These are phyloP conservation scores for Porites evermanni DNA, from an alignment of 92 coral and sea anemone species.

Conservation along the genomic window DNA sequence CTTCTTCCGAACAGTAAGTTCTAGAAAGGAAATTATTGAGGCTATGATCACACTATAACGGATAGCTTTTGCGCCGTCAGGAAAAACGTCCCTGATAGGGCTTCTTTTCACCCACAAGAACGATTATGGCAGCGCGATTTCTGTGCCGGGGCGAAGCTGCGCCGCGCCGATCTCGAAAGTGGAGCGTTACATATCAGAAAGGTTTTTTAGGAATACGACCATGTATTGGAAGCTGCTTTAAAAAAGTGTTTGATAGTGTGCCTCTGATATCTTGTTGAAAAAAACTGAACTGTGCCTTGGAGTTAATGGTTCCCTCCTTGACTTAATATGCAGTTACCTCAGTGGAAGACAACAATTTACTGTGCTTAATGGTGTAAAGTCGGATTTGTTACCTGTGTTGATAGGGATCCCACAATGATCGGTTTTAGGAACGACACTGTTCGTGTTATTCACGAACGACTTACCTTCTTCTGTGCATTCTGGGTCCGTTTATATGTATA, in stretches of 20 bases:
- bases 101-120: too few species aligned
- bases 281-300: slow-evolving; percentile 10
- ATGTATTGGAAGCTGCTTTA: neutral
- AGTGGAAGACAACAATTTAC: slow-evolving; percentile 17
- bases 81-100: too few species aligned
- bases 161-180: too few species aligned
- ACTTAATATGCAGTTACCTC: slow-evolving; percentile 18
- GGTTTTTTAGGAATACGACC: too few species aligned
- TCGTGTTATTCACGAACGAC: slow-evolving; percentile 22
- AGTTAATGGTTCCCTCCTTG: slow-evolving; percentile 27
- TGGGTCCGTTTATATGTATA: neutral
- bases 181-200: too few species aligned
- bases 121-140: too few species aligned
- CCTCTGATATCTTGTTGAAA: slow-evolving; percentile 11
- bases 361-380: slow-evolving; percentile 27
- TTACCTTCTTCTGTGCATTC: neutral
- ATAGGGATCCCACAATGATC: neutral
- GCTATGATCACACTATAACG: too few species aligned
- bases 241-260: slow-evolving; percentile 16
- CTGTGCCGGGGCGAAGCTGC: too few species aligned
- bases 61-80: too few species aligned
- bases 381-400: neutral
- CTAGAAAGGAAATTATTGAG: too few species aligned
- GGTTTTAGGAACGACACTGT: slow-evolving; percentile 34
- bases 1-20: too few species aligned